phyloP scores from a whole-genome alignment of 2,797 vertebrate species.

The Fistularia commersonii region DNA sequence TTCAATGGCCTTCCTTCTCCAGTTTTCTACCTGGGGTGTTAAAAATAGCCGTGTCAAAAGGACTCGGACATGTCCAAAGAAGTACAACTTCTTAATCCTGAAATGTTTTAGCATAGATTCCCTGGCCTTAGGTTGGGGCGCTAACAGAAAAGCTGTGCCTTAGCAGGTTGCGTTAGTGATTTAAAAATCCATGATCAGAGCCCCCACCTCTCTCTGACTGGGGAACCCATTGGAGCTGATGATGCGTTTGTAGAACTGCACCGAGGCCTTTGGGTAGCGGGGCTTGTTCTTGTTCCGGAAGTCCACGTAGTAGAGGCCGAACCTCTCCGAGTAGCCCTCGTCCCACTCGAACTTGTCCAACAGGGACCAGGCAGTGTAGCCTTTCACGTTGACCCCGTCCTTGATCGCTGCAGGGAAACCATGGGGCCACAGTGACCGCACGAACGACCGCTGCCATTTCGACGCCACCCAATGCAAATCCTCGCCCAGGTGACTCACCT shows the following conservation, averaged over 20 bases:
- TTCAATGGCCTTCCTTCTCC: conserved; percentile 80
- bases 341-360: conserved; percentile 96
- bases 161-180: background rate
- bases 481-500: conserved; percentile 39
- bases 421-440: too few relatives aligned
- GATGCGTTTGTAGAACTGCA: conserved; percentile 85
- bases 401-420: conserved; percentile 80
- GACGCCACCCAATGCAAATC: too few relatives aligned
- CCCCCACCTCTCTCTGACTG: conserved; percentile 82
- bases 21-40: conserved; percentile 80
- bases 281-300: conserved; percentile 87
- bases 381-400: conserved; percentile 88
- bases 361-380: conserved; percentile 92
- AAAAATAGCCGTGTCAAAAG: background rate
- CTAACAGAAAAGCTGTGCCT: too few relatives aligned
- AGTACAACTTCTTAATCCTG: too few relatives aligned
- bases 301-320: conserved; percentile 88
- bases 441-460: too few relatives aligned
- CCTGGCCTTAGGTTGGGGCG: too few relatives aligned
- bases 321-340: conserved; percentile 88
- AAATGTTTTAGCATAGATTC: too few relatives aligned
- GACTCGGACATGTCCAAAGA: too few relatives aligned
- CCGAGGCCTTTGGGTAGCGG: conserved; percentile 90
- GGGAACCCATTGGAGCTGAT: conserved; percentile 90
- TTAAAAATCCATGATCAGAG: too few relatives aligned